These are phyloP conservation scores for Agriopis aurantiaria DNA, from an alignment of 2,888 invertebrate genomes.

Conservation along the genomic window DNA sequence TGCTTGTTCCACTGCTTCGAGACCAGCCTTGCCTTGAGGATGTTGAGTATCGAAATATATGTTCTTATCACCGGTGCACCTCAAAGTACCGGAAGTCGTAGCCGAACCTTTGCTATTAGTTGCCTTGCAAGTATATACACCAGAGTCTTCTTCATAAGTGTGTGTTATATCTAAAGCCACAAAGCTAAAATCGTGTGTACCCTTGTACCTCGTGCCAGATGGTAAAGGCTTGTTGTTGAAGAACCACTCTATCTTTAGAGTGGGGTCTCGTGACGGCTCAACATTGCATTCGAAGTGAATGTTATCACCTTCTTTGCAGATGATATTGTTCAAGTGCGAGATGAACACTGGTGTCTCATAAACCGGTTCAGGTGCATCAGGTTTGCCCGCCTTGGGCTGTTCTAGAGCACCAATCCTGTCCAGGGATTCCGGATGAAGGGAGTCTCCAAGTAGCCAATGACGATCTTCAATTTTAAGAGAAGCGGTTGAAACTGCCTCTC, in stretches of 20 bases:
- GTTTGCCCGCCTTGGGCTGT: conserved; percentile 89
- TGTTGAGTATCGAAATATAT: conserved; percentile 97
- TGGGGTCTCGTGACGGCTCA: conserved; percentile 96
- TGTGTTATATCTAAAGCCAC: conserved; percentile 96
- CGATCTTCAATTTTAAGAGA: conserved; percentile 95
- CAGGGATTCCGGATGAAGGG: conserved; percentile 95
- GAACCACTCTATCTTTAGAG: conserved; percentile 97
- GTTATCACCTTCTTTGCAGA: conserved; percentile 94
- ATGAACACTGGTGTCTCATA: conserved; percentile 96
- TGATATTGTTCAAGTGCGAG: conserved; percentile 95
- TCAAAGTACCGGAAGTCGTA: conserved; percentile 95
- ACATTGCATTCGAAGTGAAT: conserved; percentile 97
- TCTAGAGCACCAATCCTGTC: conserved; percentile 95
- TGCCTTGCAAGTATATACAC: conserved; percentile 96
- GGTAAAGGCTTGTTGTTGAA: conserved; percentile 96
- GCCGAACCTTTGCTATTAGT: conserved; percentile 95
- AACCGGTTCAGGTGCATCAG: conserved; percentile 90
- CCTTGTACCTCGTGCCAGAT: conserved; percentile 95
- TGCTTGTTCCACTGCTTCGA: conserved; percentile 95
- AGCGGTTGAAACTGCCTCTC: conserved; percentile 97
- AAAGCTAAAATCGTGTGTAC: conserved; percentile 98
- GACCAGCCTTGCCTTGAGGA: conserved; percentile 96
- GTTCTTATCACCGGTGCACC: conserved; percentile 92
- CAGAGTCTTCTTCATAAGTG: conserved; percentile 96
- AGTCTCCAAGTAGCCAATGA: conserved; percentile 95